phyloP scores from a whole-genome alignment of 2,113 vertebrate species.

The Odobenus rosmarus region DNA sequence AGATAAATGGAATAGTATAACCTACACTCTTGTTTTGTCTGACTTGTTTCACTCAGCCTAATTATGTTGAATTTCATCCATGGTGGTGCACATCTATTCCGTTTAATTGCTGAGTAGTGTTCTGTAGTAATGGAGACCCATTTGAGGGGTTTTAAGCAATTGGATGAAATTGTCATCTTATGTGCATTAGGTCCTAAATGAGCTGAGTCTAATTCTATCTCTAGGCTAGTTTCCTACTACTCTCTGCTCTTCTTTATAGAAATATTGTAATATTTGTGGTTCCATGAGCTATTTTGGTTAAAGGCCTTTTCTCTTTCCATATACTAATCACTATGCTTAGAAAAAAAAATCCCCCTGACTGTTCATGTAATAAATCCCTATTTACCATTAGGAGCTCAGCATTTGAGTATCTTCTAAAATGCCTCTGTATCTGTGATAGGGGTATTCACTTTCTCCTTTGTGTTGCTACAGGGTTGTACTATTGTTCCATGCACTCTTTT shows the following conservation, averaged over 20 bases:
- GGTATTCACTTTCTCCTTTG: background rate
- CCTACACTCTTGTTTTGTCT: background rate
- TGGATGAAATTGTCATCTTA: background rate
- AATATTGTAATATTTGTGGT: background rate
- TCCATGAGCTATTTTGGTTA: background rate
- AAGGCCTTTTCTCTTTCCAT: background rate
- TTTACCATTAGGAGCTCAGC: background rate
- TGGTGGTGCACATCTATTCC: background rate
- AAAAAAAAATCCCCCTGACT: background rate
- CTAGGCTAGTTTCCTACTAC: background rate
- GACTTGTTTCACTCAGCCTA: background rate
- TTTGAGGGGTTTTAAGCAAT: background rate
- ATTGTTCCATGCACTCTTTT: background rate
- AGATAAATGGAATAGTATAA: no score
- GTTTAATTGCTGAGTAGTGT: background rate
- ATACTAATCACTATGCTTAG: background rate
- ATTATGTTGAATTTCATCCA: background rate
- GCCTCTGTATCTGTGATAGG: background rate
- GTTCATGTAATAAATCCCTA: background rate
- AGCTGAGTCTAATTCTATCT: conserved; percentile 14
- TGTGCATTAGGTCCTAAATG: background rate
- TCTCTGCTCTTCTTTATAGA: background rate
- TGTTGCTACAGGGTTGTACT: background rate
- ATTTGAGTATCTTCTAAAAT: background rate
- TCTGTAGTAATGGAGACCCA: background rate